Conservation (phyloP, 1,140 invertebrate species). For the Sminthurinus signatus region DNA sequence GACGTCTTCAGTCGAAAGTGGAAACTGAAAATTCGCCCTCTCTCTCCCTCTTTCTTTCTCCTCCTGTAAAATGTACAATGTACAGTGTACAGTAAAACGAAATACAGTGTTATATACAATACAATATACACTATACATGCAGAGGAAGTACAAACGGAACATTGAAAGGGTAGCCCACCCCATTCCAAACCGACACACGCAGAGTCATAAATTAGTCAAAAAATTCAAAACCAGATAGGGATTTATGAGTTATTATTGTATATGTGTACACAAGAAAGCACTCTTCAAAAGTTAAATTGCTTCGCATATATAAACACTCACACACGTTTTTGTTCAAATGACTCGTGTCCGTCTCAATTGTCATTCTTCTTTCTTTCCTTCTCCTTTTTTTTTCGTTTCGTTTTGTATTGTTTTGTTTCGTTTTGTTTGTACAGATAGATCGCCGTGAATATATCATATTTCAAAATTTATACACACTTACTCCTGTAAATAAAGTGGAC, state of each 20-base stretch:
- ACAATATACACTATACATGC: too few relatives aligned
- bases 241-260: slow-evolving; percentile 29
- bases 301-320: too few relatives aligned
- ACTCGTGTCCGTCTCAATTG: slow-evolving; percentile 1
- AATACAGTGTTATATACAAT: background rate
- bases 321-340: background rate
- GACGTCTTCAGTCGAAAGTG: slow-evolving; percentile 1
- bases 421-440: too few relatives aligned
- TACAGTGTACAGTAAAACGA: background rate
- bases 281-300: slow-evolving; percentile 5
- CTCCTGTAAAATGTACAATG: background rate
- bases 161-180: slow-evolving; percentile 18
- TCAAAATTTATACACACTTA: too few relatives aligned
- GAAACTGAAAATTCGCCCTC: too few relatives aligned
- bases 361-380: background rate
- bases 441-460: too few relatives aligned
- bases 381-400: too few relatives aligned
- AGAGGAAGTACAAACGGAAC: background rate
- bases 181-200: slow-evolving; percentile 18
- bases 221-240: slow-evolving; percentile 27
- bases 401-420: too few relatives aligned
- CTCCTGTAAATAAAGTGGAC: too few relatives aligned
- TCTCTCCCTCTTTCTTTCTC: too few relatives aligned
- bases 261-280: slow-evolving; percentile 11
- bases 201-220: slow-evolving; percentile 33